phyloP scores from a whole-genome alignment of 2,888 invertebrate genomes.

The Agonum fuliginosum region DNA sequence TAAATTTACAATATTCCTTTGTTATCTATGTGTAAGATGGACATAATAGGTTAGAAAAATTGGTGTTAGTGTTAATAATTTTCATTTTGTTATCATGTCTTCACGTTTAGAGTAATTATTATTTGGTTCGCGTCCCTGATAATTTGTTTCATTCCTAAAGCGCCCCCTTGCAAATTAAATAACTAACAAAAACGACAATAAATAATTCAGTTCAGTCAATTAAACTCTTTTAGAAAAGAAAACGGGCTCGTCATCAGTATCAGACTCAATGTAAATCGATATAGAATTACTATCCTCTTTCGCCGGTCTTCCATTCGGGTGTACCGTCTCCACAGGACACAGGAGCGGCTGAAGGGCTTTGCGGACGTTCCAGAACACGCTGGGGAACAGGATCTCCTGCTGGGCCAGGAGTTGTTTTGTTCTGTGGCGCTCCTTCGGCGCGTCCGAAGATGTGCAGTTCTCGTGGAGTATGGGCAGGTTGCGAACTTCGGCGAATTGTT shows the following conservation, averaged over 20 bases:
- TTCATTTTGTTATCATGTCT: too few relatives aligned
- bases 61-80: too few relatives aligned
- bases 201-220: constrained; percentile 57
- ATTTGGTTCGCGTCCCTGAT: too few relatives aligned
- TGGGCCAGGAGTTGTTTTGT: constrained; percentile 82
- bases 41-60: too few relatives aligned
- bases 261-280: constrained; percentile 78
- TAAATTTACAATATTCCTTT: too few relatives aligned
- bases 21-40: too few relatives aligned
- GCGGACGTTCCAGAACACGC: constrained; percentile 83
- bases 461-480: constrained; percentile 80
- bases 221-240: constrained; percentile 71
- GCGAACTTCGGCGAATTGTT: constrained; percentile 84
- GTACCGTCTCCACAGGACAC: constrained; percentile 69
- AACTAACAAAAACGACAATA: constrained; percentile 44
- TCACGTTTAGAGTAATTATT: too few relatives aligned
- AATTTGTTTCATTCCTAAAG: not conserved
- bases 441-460: constrained; percentile 66
- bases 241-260: constrained; percentile 81
- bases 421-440: constrained; percentile 73
- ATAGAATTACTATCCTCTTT: constrained; percentile 78
- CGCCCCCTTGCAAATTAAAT: constrained; percentile 42
- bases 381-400: constrained; percentile 86
- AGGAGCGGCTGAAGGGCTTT: constrained; percentile 87
- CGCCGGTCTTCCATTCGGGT: constrained; percentile 75